Percentiles rank a stretch among this genome's conserved stretches.
Evolutionary conservation across 2,888 invertebrate genomes (phyloP).

Genomic region (Glaucopsyche alexis): DNA sequence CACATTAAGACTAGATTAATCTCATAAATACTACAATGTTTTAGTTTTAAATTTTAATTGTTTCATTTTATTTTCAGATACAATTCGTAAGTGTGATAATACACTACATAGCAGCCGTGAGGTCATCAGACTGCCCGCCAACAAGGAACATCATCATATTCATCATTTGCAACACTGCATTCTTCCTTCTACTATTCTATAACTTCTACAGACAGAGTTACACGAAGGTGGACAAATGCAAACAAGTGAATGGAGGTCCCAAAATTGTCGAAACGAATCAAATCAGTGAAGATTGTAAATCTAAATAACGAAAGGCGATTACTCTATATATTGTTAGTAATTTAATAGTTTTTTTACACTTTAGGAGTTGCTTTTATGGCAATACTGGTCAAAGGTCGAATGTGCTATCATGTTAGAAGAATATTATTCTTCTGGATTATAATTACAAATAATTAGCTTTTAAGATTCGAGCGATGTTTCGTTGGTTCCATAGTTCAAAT

Average conservation of each 20-base stretch:
- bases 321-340: not conserved
- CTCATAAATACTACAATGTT: no score
- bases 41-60: not conserved
- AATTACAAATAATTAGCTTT: no score
- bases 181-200: conserved; percentile 82
- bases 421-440: no score
- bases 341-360: not conserved
- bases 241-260: conserved; percentile 9
- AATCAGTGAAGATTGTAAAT: not conserved
- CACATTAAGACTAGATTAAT: no score
- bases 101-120: conserved; percentile 73
- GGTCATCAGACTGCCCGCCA: conserved; percentile 80
- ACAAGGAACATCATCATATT: conserved; percentile 79
- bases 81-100: conserved; percentile 83
- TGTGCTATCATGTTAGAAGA: no score
- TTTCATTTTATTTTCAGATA: conserved; percentile 62
- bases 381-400: no score
- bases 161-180: conserved; percentile 75
- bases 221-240: conserved; percentile 41
- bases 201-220: conserved; percentile 81
- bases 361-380: no score
- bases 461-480: no score
- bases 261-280: not conserved
- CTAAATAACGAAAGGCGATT: not conserved
- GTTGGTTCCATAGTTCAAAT: no score